A percentile compares a stretch with the other conserved stretches of the same genome.
Evolutionary conservation across 2,113 vertebrate genomes (phyloP).

Genomic region (Chionodraco myersi): DNA sequence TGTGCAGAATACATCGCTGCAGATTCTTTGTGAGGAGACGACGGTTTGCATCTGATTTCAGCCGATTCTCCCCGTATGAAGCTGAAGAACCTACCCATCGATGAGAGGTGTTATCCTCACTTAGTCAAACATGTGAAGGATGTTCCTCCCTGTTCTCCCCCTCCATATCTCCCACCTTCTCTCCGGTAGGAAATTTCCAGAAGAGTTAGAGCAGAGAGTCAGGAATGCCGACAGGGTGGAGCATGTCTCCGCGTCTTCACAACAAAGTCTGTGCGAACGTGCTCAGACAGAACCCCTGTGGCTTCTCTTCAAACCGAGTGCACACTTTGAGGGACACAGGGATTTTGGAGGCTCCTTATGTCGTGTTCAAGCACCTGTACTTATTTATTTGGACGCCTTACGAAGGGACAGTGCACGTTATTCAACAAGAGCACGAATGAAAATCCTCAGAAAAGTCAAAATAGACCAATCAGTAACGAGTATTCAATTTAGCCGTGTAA

Average conservation of each 20-base stretch:
- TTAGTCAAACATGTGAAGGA: constrained; percentile 9
- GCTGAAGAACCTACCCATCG: not conserved
- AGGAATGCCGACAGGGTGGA: constrained; percentile 82
- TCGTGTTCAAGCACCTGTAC: not conserved
- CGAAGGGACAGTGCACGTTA: too few relatives aligned
- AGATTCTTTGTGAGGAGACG: constrained; percentile 48
- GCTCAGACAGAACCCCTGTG: not conserved
- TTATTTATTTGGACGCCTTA: too few relatives aligned
- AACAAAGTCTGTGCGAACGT: constrained; percentile 43
- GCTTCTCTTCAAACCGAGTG: too few relatives aligned
- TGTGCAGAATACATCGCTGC: constrained; percentile 42
- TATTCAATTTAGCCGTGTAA: too few relatives aligned
- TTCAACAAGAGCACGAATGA: too few relatives aligned
- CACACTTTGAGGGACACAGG: too few relatives aligned
- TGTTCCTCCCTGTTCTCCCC: not conserved
- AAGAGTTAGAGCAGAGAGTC: constrained; percentile 49
- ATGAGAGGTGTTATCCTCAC: constrained; percentile 23
- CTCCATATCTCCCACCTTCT: not conserved
- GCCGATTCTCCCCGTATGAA: constrained; percentile 24
- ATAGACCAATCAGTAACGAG: too few relatives aligned
- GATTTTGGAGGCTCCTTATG: too few relatives aligned
- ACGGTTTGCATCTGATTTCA: constrained; percentile 3
- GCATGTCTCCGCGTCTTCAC: constrained; percentile 60
- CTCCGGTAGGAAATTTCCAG: constrained; percentile 77
- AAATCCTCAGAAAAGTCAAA: too few relatives aligned